phyloP scores from a whole-genome alignment of 2,797 vertebrate genomes.

The Coreius guichenoti region DNA sequence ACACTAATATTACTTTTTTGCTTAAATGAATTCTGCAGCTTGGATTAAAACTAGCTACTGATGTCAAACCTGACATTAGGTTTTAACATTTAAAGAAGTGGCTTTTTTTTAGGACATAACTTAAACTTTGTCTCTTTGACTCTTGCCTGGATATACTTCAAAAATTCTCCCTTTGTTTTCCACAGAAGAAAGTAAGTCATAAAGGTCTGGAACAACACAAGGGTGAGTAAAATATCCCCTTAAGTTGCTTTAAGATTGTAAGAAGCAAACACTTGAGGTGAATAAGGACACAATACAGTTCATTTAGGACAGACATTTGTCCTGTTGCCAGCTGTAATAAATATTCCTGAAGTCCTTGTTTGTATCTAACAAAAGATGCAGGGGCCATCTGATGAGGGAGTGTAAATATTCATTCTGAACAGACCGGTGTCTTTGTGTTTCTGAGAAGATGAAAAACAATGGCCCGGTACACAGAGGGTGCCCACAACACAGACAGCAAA shows the following conservation, averaged over 20 bases:
- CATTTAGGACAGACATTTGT: constrained; percentile 41
- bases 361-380: constrained; percentile 19
- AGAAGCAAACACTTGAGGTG: neutral
- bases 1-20: neutral
- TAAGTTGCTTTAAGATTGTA: neutral
- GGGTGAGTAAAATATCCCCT: neutral
- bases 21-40: neutral
- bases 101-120: neutral
- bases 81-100: neutral
- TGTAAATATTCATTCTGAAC: constrained; percentile 44
- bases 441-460: constrained; percentile 39
- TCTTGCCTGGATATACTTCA: neutral
- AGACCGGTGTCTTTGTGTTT: constrained; percentile 34
- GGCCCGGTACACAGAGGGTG: constrained; percentile 22
- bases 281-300: constrained; percentile 33
- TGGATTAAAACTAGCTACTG: neutral
- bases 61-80: neutral
- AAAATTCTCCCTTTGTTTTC: neutral
- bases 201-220: neutral
- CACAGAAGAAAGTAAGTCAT: neutral
- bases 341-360: constrained; percentile 27
- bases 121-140: neutral
- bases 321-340: constrained; percentile 28
- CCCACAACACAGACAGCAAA: constrained; percentile 26
- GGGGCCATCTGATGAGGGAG: constrained; percentile 39